Conservation (phyloP, 2,113 vertebrate genomes). For the Uria aalge region DNA sequence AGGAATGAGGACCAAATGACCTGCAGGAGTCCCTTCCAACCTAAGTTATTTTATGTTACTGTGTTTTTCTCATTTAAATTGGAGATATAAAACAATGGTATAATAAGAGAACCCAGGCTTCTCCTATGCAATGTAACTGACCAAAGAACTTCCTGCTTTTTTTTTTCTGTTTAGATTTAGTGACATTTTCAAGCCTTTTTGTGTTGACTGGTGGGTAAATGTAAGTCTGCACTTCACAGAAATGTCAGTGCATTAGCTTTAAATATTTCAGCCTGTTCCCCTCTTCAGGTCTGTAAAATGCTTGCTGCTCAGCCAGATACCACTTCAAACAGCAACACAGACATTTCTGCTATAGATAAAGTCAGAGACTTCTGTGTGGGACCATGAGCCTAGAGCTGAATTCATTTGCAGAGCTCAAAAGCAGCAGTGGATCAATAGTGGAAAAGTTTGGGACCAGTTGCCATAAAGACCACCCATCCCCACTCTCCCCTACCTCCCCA, state of each 20-base stretch:
- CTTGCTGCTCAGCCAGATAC: neutral
- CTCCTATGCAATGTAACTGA: neutral
- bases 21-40: neutral
- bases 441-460: neutral
- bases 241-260: neutral
- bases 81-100: neutral
- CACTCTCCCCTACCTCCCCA: too few relatives aligned
- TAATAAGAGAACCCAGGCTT: neutral
- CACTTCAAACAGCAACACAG: neutral
- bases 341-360: neutral
- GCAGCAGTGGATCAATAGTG: neutral
- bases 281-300: neutral
- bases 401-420: neutral
- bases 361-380: neutral
- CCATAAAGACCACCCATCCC: neutral
- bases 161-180: neutral
- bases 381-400: neutral
- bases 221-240: neutral
- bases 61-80: neutral
- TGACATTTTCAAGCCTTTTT: neutral
- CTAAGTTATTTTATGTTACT: neutral
- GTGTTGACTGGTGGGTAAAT: neutral
- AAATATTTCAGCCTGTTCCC: neutral
- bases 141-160: neutral
- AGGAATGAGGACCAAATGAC: neutral